Evolutionary conservation across 2,888 invertebrate species (phyloP), one percentile per base, ranked within the genome.

Genomic region (Meghimatium bilineatum): DNA sequence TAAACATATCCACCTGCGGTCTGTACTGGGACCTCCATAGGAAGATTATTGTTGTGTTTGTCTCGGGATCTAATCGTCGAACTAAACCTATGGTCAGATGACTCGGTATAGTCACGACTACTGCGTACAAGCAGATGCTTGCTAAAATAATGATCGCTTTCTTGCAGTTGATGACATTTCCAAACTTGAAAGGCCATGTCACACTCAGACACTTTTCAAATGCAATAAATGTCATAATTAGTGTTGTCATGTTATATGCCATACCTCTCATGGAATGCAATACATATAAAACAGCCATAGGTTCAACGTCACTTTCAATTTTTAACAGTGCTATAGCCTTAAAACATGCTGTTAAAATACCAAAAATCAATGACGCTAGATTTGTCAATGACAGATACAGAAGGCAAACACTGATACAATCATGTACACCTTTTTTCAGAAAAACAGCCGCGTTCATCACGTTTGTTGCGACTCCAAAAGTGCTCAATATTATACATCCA

Each of bases 141-240:
- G 52, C 14, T 56, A 75, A n/a, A 32, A 75, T 32, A n/a, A 75
- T 56, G 56, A 75, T 29, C 0, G 75, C 75, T 56, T 34, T 52
- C 12, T 26, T 56, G 26, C 23, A 32, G 8, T 56, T 75, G 23
- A 75, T 34, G 32, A 56, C 20, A 36, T 75, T 38, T 2, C 36
- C 29, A 56, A 52, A 75, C 26, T 75, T 75, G 52, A 75, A 32
- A 56, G 75, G 75, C 56, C 36, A 56, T 14, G 75, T 38, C 29
- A 75, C 75, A 56, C 75, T 52, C 20, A 75, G 34, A 56, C 75
- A 75, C 23, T 44, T 29, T 56, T 75, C 75, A 1, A 75, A 6
- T 1, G 75, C 52, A 56, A 75, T 75, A 56, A 75, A 75, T 0
- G 56, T 23, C 20, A 26, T 75, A 23, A 34, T 75, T 56, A 56